These are phyloP conservation scores for Neopipo cinnamomea DNA, from an alignment of 2,113 vertebrate species.

Conservation along the genomic window DNA sequence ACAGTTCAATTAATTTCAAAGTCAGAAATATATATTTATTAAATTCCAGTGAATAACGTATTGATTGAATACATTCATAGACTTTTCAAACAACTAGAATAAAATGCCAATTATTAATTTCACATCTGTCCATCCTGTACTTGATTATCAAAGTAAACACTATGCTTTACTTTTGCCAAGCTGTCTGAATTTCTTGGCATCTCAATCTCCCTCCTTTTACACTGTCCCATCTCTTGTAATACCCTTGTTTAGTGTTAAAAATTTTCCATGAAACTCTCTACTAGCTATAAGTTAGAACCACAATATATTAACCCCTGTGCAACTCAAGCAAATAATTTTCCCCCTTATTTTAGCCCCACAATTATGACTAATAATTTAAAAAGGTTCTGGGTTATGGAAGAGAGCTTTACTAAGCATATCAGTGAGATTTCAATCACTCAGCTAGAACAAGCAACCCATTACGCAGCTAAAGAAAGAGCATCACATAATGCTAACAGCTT, in stretches of 20 bases:
- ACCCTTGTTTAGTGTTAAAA: background rate
- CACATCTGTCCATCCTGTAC: background rate
- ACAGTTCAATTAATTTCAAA: background rate
- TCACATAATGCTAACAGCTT: background rate
- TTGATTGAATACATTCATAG: background rate
- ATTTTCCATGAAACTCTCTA: background rate
- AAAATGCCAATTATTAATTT: background rate
- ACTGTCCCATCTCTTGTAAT: background rate
- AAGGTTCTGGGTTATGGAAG: background rate
- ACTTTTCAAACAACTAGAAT: background rate
- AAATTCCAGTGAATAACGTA: background rate
- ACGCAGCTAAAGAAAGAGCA: background rate
- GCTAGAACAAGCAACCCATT: background rate
- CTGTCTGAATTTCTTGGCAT: background rate
- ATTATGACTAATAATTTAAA: background rate
- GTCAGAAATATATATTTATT: background rate
- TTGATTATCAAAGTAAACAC: background rate
- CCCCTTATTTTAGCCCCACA: background rate
- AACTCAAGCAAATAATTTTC: background rate
- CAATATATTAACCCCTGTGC: background rate
- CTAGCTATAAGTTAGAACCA: background rate
- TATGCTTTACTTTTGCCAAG: background rate
- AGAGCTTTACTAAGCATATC: fast-evolving
- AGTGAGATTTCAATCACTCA: background rate
- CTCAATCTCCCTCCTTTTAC: background rate